Evolutionary conservation across 2,113 vertebrate species (phyloP).

Genomic region (Dicentrarchus labrax): DNA sequence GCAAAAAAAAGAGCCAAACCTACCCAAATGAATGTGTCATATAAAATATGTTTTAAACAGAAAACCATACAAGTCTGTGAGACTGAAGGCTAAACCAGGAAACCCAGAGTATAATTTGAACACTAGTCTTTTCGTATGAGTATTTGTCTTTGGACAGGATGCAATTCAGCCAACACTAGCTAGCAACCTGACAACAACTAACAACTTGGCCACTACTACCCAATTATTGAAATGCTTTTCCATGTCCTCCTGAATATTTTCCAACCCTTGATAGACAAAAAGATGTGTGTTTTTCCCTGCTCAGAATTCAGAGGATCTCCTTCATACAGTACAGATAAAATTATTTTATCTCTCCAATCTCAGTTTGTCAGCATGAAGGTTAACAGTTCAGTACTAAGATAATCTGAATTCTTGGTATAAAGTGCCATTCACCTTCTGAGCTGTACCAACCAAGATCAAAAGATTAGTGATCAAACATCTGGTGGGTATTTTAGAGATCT

Average conservation of each 20-base stretch:
- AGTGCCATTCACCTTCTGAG: conserved; percentile 38
- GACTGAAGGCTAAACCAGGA: not conserved
- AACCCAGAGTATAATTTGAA: not conserved
- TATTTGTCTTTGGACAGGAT: conserved; percentile 9
- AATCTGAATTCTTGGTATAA: conserved; percentile 64
- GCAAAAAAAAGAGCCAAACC: not conserved
- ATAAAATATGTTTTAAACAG: not conserved
- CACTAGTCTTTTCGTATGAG: not conserved
- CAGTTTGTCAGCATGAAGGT: conserved; percentile 38
- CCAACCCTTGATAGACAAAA: conserved; percentile 7
- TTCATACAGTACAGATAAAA: conserved; percentile 1
- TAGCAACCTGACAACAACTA: conserved; percentile 10
- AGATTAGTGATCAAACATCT: conserved; percentile 72
- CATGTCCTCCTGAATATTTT: conserved; percentile 24
- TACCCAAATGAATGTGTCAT: too few relatives aligned
- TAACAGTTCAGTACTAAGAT: conserved; percentile 50
- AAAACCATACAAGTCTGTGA: not conserved
- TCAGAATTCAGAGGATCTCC: conserved; percentile 12
- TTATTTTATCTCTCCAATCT: conserved; percentile 21
- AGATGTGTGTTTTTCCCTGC: not conserved
- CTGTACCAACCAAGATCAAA: conserved; percentile 31
- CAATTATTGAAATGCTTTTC: conserved; percentile 28
- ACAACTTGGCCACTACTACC: conserved; percentile 18
- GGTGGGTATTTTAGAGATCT: conserved; percentile 48
- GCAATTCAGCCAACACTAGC: conserved; percentile 13